Base-by-base conservation (phyloP, 92 coral and sea anemone species). In the Zoanthus gigantus region DNA sequence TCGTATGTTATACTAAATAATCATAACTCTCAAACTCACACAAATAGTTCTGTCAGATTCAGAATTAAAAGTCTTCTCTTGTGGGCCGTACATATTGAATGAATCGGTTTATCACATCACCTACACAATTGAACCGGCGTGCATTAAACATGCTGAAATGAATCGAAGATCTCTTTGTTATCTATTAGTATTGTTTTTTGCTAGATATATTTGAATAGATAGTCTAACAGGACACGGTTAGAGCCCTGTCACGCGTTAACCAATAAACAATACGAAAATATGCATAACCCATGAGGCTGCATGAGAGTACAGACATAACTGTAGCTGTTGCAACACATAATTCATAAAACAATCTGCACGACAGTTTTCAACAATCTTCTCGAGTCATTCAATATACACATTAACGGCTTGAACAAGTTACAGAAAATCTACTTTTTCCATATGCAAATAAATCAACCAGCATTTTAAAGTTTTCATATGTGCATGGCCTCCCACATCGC, bases 101-200 rank as follows among this genome's bases (percentile, higher is more conserved):
- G 74, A 53, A 67, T 44, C 46, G 15, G 45, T 46, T 63, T 81
- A 37, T 46, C 75, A 50, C 75, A 81, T 81, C 85, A 46, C 61
- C 66, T 63, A 66, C 57, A 45, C 61, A 81, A 81, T 81, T 65
- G 53, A 54, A 47, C 60, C 75, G 74, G 85, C 58, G 85, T 65
- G 61, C 28, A 66, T 67, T 18, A 73, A 81, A 54, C 56, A 73
- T 81, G 56, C 14, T 9, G 85, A 46, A 66, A 42, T 65, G 60
- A 81, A 65, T 81, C 3, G 75, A 48, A 60, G 75, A 74, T 66
- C 58, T 74, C 12, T 32, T 56, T 47, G 13, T 42, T 48, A 45
- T 66, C 85, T 46, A 81, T 63, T 81, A 45, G 63, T 60, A 45
- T 37, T 81, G 56, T 81, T 57, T 81, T 66, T 15, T 65, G 72